Percentiles rank a stretch among this genome's conserved stretches.
These are phyloP conservation scores for Temnothorax curvispinosus DNA, from an alignment of 1,140 invertebrate genomes.

Conservation along the genomic window DNA sequence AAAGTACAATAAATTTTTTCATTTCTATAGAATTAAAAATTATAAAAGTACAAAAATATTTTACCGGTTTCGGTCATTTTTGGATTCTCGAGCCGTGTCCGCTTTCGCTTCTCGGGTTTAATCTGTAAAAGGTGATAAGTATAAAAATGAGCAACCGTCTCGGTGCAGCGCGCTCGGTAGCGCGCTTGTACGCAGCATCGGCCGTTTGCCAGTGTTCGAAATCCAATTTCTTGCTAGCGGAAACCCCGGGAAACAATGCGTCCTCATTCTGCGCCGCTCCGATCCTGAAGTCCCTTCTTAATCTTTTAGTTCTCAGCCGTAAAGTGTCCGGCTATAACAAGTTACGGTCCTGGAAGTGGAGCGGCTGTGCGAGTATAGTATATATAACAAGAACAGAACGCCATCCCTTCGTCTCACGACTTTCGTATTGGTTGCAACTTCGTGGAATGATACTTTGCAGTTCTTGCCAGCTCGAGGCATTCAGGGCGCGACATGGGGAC, in stretches of 20 bases:
- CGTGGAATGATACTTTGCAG: constrained; percentile 42
- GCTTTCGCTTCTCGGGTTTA: constrained; percentile 21
- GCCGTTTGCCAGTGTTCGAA: constrained; percentile 38
- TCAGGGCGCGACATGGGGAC: neutral
- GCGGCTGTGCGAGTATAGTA: constrained; percentile 27
- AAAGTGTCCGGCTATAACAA: constrained; percentile 58
- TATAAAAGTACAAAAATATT: neutral
- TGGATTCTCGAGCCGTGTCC: neutral
- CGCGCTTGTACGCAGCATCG: constrained; percentile 11
- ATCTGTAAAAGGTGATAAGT: constrained; percentile 41
- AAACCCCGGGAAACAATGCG: constrained; percentile 44
- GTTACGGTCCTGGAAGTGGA: constrained; percentile 49
- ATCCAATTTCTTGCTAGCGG: constrained; percentile 54
- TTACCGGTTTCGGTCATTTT: neutral
- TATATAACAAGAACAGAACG: constrained; percentile 35
- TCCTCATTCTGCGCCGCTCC: constrained; percentile 40
- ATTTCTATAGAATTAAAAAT: neutral
- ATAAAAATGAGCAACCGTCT: constrained; percentile 30
- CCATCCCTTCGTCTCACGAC: constrained; percentile 34
- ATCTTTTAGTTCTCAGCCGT: constrained; percentile 60
- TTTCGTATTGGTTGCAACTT: constrained; percentile 55
- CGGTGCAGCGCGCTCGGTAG: neutral
- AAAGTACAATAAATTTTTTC: neutral
- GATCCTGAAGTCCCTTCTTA: constrained; percentile 48
- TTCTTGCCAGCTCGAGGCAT: constrained; percentile 20